Base-by-base conservation (phyloP, 2,888 invertebrate species). In the Spisula subtruncata region DNA sequence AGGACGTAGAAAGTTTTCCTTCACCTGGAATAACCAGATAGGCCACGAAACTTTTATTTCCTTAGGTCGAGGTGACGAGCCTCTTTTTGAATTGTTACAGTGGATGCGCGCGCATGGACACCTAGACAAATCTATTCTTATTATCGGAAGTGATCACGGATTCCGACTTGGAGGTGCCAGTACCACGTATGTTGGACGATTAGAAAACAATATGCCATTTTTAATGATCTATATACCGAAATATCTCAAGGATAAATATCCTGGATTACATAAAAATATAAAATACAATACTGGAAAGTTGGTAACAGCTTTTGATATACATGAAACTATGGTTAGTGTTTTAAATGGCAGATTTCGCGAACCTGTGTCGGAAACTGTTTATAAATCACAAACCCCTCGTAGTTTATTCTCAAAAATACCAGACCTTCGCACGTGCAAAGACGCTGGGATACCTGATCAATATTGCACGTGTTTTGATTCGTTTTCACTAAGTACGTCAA, bases 401-500 rank as follows among this genome's bases (percentile, higher is more conserved):
- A 98, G 98, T 96, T 97, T 98, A 84, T 98, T 99, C 96, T 97
- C 98, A 48, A 97, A 98, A 85, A 97, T 99, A 90, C 98, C 98
- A 0, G 96, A 96, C 60, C 97, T 97, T 86, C 97, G 99, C 79
- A 98, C 98, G 0, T 99, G 99, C 96, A 97, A 97, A 85, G 97
- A 97, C 89, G 98, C 99, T 0, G 98, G 97, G 0, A 98, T 99
- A 89, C 98, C 98, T 0, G 98, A 98, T 51, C 98, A 98, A 96
- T 99, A 98, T 98, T 99, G 99, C 96, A 98, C 98, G 35, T 99
- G 99, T 94, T 98, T 98, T 95, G 97, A 97, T 88, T 98, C 97
- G 83, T 97, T 97, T 81, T 97, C 97, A 92, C 95, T 98, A n/a
- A 96, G 97, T 0, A 96, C 97, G 0, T 97, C 97, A 46, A 97